phyloP scores from a whole-genome alignment of 2,113 vertebrate species.

The Sinocyclocheilus grahami region DNA sequence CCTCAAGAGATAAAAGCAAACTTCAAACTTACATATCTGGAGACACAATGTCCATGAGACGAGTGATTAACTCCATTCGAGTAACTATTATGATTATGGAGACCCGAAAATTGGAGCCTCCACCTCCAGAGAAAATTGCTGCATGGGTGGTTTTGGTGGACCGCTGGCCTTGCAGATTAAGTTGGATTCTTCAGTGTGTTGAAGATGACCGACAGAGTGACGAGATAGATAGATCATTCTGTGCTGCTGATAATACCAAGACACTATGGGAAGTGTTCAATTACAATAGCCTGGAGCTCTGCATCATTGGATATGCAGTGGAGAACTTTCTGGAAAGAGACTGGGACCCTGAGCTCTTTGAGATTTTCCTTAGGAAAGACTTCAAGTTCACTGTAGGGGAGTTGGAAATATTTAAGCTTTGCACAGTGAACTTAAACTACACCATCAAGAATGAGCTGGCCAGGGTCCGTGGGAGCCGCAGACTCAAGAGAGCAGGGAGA shows the following conservation, averaged over 20 bases:
- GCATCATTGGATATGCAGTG: constrained; percentile 72
- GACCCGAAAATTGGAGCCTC: constrained; percentile 58
- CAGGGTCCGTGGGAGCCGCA: constrained; percentile 73
- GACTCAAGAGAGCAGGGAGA: constrained; percentile 65
- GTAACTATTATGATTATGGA: constrained; percentile 83
- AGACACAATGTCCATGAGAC: constrained; percentile 80
- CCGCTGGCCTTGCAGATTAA: constrained; percentile 90
- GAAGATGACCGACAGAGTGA: constrained; percentile 80
- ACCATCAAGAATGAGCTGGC: constrained; percentile 83
- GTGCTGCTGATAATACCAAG: constrained; percentile 39
- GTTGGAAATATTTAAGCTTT: constrained; percentile 67
- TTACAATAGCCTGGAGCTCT: constrained; percentile 76
- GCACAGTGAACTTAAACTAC: constrained; percentile 85
- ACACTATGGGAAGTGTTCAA: constrained; percentile 82
- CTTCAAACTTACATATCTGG: constrained; percentile 77
- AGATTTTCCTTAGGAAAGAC: constrained; percentile 78
- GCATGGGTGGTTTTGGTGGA: constrained; percentile 90
- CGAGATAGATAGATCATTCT: neutral
- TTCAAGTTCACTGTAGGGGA: constrained; percentile 79
- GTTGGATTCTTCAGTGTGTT: constrained; percentile 88
- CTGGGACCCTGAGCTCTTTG: constrained; percentile 86
- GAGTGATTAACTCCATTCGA: constrained; percentile 87
- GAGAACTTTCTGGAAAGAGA: constrained; percentile 83
- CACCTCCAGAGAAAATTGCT: constrained; percentile 70
- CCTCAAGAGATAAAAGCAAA: constrained; percentile 10